A percentile compares a stretch with the other conserved stretches of the same genome.
These are phyloP conservation scores for Lepidurus apus DNA, from an alignment of 1,140 invertebrate species.

Conservation along the genomic window DNA sequence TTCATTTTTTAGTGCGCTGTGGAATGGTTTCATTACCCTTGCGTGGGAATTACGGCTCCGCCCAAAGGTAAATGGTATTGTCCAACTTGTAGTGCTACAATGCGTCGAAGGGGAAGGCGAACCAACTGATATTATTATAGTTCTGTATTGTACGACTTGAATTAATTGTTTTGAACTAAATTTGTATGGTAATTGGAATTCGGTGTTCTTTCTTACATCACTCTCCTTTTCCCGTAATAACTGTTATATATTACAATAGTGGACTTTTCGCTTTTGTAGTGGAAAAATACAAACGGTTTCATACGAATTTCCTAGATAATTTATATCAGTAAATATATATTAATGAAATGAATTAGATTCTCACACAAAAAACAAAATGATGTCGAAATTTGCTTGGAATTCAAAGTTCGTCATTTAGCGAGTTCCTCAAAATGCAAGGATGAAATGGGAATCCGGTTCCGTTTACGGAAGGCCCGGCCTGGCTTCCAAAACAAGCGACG, in stretches of 20 bases:
- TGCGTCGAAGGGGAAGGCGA: constrained; percentile 29
- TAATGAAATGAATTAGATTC: too few relatives aligned
- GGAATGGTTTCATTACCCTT: constrained; percentile 98
- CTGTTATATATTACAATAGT: neutral
- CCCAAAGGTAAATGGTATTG: constrained; percentile 99
- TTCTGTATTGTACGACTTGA: too few relatives aligned
- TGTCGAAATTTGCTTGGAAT: too few relatives aligned
- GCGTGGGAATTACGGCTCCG: constrained; percentile 89
- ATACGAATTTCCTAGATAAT: neutral
- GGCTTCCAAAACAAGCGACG: neutral
- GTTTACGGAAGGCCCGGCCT: neutral
- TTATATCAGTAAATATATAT: neutral
- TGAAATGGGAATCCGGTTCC: neutral
- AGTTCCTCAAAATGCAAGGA: neutral
- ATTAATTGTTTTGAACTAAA: too few relatives aligned
- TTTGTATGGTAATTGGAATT: too few relatives aligned
- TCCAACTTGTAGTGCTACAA: constrained; percentile 79
- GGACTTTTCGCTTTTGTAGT: neutral
- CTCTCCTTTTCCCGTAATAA: neutral
- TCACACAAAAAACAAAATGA: too few relatives aligned
- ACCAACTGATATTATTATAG: neutral
- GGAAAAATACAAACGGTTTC: constrained; percentile 3
- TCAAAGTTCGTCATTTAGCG: neutral
- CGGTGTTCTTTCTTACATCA: too few relatives aligned
- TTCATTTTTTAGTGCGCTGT: constrained; percentile 70